Evolutionary conservation across 92 coral and sea anemone species (phyloP), one percentile per base, ranked within the genome.

Genomic region (Phenganax subtilis): DNA sequence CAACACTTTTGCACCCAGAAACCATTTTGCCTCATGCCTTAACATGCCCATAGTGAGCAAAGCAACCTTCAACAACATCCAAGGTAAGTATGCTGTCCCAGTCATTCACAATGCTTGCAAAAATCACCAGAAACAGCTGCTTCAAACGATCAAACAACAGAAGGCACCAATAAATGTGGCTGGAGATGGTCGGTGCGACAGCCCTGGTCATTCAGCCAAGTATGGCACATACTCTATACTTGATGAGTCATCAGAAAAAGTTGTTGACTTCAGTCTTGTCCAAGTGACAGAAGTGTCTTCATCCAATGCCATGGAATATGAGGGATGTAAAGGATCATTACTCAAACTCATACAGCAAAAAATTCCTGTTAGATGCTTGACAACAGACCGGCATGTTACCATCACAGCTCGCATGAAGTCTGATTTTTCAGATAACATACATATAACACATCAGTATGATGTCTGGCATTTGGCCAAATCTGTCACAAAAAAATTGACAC

Each of bases 1-100:
- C n/a, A 87, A 89, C 71, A 87, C 92, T 47, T 87, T 76, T 85
- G 11, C 78, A 16, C 88, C 47, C 7, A 85, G 12, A 31, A 63
- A 55, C 62, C 84, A 85, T 51, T 72, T 80, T 80, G 85, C 85
- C 68, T 55, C 61, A 55, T 80, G 25, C 55, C 85, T 85, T 0
- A 77, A 66, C 20, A 0, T 85, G 65, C 65, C 16, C 16, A 14
- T 59, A 59, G 27, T 59, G 65, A 59, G 65, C 65, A 59, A 59
- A 25, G 27, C 65, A 1, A 59, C 16, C 16, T 71, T 20, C 54
- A 30, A 25, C 51, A 8, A 20, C 14, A 55, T 71, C 2, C 76
- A 71, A 71, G 8, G 37, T 30, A 71, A 71, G 37, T 16, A 71
- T 25, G 14, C 51, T 25, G 14, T 29, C 37, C 53, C 76, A 29